Percentiles rank a stretch among this genome's conserved stretches.
Evolutionary conservation across 2,113 vertebrate species (phyloP).

Genomic region (Erythrocercus mccallii): DNA sequence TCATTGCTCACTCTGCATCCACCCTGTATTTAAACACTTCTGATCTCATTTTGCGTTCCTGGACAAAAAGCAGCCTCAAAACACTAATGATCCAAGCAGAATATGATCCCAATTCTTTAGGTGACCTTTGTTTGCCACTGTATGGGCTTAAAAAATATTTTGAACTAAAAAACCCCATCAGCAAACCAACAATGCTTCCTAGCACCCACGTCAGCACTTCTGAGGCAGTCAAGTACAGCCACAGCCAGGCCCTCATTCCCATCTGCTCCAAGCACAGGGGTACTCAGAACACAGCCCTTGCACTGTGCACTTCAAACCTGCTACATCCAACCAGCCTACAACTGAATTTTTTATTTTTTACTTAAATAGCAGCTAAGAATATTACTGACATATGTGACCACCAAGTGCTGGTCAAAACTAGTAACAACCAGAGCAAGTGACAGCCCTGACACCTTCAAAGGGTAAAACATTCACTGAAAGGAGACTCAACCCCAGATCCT

Average conservation of each 20-base stretch:
- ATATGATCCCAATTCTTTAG: neutral
- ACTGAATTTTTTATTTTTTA: neutral
- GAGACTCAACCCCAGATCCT: neutral
- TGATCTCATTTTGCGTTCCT: neutral
- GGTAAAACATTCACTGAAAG: neutral
- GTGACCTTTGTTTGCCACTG: neutral
- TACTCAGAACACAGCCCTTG: neutral
- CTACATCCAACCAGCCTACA: neutral
- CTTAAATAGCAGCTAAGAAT: neutral
- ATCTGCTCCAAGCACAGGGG: accelerated
- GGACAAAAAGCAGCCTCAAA: neutral
- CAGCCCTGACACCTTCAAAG: neutral
- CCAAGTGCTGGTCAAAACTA: neutral
- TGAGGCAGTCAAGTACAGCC: neutral
- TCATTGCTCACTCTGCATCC: neutral
- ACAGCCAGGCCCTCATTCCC: neutral
- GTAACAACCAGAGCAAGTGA: neutral
- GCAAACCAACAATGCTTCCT: neutral
- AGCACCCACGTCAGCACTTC: neutral
- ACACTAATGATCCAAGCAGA: neutral
- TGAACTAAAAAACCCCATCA: neutral
- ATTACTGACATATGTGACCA: neutral
- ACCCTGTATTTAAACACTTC: neutral
- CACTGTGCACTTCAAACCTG: neutral
- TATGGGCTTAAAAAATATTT: neutral